Evolutionary conservation across 2,888 invertebrate genomes (phyloP).

Genomic region (Rugalucina vietnamica): DNA sequence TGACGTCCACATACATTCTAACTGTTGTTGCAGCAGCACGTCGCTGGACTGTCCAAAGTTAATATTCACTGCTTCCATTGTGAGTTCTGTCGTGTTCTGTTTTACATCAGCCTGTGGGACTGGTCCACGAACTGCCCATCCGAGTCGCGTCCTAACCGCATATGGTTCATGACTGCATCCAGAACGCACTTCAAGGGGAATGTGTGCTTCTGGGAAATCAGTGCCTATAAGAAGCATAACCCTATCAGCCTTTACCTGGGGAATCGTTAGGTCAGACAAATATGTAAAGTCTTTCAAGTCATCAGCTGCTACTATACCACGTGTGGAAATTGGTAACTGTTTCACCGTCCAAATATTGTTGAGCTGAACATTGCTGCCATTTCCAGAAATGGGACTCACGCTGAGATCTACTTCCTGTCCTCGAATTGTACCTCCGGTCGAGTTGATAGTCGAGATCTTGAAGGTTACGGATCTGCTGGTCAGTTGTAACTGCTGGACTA

Average conservation of each 20-base stretch:
- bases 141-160: constrained; percentile 26
- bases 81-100: too few species aligned
- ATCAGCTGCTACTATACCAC: neutral
- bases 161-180: constrained; percentile 28
- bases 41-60: neutral
- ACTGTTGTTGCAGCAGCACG: constrained; percentile 6
- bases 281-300: constrained; percentile 6
- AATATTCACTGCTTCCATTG: neutral
- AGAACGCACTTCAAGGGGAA: constrained; percentile 24
- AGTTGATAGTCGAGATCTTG: constrained; percentile 8
- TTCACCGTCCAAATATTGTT: constrained; percentile 22
- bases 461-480: constrained; percentile 19
- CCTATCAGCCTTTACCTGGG: neutral
- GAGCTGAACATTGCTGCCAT: neutral
- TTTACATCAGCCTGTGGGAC: neutral
- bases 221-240: constrained; percentile 47
- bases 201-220: constrained; percentile 32
- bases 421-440: neutral
- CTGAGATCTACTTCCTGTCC: constrained; percentile 8
- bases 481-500: neutral
- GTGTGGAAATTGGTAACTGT: constrained; percentile 12
- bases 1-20: constrained; percentile 31
- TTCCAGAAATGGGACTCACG: neutral
- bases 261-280: neutral
- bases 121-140: constrained; percentile 38